A percentile compares a stretch with the other conserved stretches of the same genome.
Evolutionary conservation across 2,888 invertebrate genomes (phyloP).

Genomic region (Drosophila mercatorum): DNA sequence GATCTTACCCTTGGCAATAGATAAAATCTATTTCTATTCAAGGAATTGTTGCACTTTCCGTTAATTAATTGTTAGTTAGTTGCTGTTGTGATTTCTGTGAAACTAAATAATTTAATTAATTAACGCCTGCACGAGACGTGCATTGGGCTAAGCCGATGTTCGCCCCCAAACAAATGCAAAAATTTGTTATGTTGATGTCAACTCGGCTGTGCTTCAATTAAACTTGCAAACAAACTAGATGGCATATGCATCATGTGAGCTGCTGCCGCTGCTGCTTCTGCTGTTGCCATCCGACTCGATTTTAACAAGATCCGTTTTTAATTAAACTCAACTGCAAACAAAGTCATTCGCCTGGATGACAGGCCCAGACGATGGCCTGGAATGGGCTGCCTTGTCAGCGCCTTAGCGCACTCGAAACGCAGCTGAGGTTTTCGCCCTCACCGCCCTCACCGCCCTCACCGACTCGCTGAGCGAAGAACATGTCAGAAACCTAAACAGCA

Average conservation of each 20-base stretch:
- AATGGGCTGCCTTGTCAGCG: slow-evolving; percentile 27
- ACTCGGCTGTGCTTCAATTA: slow-evolving; percentile 67
- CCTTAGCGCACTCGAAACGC: slow-evolving; percentile 51
- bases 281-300: slow-evolving; percentile 38
- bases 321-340: slow-evolving; percentile 78
- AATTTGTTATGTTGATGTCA: slow-evolving; percentile 60
- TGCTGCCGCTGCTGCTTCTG: slow-evolving; percentile 5
- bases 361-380: slow-evolving; percentile 18
- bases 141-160: slow-evolving; percentile 20
- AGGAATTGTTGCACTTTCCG: slow-evolving; percentile 33
- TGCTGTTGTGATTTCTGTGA: slow-evolving; percentile 18
- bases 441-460: slow-evolving; percentile 7
- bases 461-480: background rate
- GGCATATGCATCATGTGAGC: slow-evolving; percentile 46
- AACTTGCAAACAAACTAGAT: slow-evolving; percentile 63
- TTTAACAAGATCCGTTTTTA: slow-evolving; percentile 73
- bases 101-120: slow-evolving; percentile 34
- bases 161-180: slow-evolving; percentile 18
- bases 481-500: slow-evolving; percentile 19
- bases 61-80: slow-evolving; percentile 46
- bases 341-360: slow-evolving; percentile 61
- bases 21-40: slow-evolving; percentile 5
- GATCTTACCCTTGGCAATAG: slow-evolving; percentile 11
- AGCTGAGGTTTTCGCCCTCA: slow-evolving; percentile 50
- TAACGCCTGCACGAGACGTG: slow-evolving; percentile 11